Conservation (phyloP, 1,140 invertebrate species). For the Trichogramma pretiosum region DNA sequence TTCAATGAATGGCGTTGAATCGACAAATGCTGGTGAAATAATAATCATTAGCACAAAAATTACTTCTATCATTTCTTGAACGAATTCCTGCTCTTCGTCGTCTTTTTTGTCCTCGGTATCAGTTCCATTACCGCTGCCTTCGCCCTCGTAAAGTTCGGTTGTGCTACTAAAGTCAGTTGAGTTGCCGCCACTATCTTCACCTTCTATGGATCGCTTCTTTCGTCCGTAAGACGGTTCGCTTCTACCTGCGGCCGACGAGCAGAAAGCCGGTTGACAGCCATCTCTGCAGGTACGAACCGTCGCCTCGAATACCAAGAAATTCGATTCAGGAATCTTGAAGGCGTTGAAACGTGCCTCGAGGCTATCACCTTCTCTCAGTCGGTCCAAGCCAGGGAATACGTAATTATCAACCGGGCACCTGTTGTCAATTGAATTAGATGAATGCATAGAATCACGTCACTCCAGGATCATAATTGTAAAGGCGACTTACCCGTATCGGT, state of each 20-base stretch:
- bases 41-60: slow-evolving; percentile 4
- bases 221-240: slow-evolving; percentile 75
- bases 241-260: slow-evolving; percentile 61
- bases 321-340: slow-evolving; percentile 90
- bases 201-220: slow-evolving; percentile 51
- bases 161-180: not conserved
- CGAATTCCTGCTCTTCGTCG: slow-evolving; percentile 53
- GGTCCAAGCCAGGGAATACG: slow-evolving; percentile 83
- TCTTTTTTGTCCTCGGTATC: slow-evolving; percentile 11
- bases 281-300: slow-evolving; percentile 81
- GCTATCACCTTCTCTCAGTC: slow-evolving; percentile 74
- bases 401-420: slow-evolving; percentile 86
- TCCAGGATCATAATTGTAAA: not conserved
- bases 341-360: slow-evolving; percentile 86
- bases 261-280: slow-evolving; percentile 82
- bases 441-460: not conserved
- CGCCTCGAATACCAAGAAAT: slow-evolving; percentile 87
- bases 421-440: slow-evolving; percentile 4
- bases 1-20: no score
- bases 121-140: slow-evolving; percentile 23
- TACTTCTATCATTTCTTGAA: slow-evolving; percentile 80
- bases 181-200: slow-evolving; percentile 21
- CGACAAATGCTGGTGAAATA: no score
- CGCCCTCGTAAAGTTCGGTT: not conserved
- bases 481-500: slow-evolving; percentile 68